Conservation (phyloP, 2,888 invertebrate species). For the Orthonychiurus folsomi region DNA sequence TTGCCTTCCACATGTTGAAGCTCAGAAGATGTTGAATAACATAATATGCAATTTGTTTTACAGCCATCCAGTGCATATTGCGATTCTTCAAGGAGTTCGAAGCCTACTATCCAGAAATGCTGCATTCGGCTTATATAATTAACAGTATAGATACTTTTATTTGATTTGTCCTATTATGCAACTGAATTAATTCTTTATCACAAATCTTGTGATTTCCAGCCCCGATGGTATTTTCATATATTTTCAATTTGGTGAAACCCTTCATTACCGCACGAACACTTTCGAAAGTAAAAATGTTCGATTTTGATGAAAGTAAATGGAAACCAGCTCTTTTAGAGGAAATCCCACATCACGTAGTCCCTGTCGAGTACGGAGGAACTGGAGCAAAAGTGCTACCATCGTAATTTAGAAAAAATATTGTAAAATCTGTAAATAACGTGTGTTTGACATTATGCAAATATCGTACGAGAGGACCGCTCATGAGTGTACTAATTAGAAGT, state of each 20-base stretch:
- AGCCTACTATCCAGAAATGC: slow-evolving; percentile 26
- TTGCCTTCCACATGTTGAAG: no score
- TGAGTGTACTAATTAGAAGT: no score
- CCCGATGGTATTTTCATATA: slow-evolving; percentile 28
- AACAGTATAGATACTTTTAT: slow-evolving; percentile 25
- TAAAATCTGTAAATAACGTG: no score
- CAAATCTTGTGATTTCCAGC: slow-evolving; percentile 16
- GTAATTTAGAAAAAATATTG: slow-evolving; percentile 3
- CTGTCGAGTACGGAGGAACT: slow-evolving; percentile 14
- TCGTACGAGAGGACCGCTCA: no score
- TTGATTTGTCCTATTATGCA: no score
- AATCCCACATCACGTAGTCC: slow-evolving; percentile 19
- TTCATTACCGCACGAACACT: slow-evolving; percentile 24
- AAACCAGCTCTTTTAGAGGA: slow-evolving; percentile 18
- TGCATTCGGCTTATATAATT: slow-evolving; percentile 25
- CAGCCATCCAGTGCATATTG: slow-evolving; percentile 9
- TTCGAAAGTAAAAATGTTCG: slow-evolving; percentile 28
- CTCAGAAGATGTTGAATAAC: no score
- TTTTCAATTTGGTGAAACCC: slow-evolving; percentile 27
- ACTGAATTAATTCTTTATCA: no score
- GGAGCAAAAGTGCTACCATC: slow-evolving; percentile 1
- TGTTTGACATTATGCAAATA: no score
- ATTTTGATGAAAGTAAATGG: slow-evolving; percentile 25
- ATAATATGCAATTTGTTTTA: not conserved
- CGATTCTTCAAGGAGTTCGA: slow-evolving; percentile 21